phyloP scores from a whole-genome alignment of 2,797 vertebrate species.

The Thunnus albacares region DNA sequence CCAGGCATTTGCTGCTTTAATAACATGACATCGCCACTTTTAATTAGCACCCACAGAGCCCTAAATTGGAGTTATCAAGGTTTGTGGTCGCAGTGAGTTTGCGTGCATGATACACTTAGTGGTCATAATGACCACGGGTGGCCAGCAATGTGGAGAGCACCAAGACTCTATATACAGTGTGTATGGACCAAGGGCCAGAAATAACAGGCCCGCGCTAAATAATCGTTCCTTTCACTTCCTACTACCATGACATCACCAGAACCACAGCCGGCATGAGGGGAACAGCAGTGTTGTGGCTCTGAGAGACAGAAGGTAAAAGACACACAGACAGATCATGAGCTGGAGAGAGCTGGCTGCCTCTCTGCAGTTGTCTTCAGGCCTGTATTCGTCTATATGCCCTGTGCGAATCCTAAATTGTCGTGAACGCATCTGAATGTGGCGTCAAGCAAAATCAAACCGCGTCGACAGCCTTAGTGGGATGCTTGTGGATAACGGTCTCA shows the following conservation, averaged over 20 bases:
- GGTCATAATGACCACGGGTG: slow-evolving; percentile 49
- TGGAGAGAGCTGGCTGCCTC: slow-evolving; percentile 33
- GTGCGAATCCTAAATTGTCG: slow-evolving; percentile 23
- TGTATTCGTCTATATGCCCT: slow-evolving; percentile 34
- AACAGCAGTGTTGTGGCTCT: slow-evolving; percentile 57
- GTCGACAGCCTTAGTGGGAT: slow-evolving; percentile 23
- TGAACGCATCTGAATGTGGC: slow-evolving; percentile 37
- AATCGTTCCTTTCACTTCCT: slow-evolving; percentile 66
- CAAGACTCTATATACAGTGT: slow-evolving; percentile 49
- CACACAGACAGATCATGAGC: slow-evolving; percentile 12
- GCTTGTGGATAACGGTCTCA: neutral
- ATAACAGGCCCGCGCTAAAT: slow-evolving; percentile 65
- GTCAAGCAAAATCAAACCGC: slow-evolving; percentile 26
- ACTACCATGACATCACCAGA: slow-evolving; percentile 65
- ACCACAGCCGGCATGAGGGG: slow-evolving; percentile 48
- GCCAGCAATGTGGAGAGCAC: slow-evolving; percentile 37
- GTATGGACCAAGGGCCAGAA: slow-evolving; percentile 60
- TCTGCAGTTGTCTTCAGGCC: slow-evolving; percentile 43
- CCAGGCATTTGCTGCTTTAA: neutral
- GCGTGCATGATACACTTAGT: slow-evolving; percentile 33
- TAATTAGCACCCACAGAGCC: slow-evolving; percentile 18
- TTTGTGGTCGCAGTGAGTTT: slow-evolving; percentile 46
- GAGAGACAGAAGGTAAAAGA: slow-evolving; percentile 38
- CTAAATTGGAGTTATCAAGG: slow-evolving; percentile 29
- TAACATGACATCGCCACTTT: neutral